These are phyloP conservation scores for Pelodytes ibericus DNA, from an alignment of 2,797 vertebrate species.

Conservation along the genomic window DNA sequence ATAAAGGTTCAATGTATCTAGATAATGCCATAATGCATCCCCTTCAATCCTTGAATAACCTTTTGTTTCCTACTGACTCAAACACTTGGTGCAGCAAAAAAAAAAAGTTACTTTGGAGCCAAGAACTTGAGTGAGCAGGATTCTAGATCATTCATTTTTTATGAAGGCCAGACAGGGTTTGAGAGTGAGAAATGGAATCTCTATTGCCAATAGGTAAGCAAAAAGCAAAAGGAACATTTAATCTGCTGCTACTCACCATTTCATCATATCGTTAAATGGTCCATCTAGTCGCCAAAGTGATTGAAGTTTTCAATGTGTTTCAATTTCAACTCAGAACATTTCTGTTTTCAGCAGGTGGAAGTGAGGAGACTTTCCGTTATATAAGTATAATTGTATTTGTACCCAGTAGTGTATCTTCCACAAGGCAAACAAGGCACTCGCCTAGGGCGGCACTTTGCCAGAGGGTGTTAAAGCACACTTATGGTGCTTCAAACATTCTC, in stretches of 20 bases:
- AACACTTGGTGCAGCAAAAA: neutral
- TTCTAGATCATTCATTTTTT: neutral
- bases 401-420: too few species aligned
- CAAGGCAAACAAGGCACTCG: too few species aligned
- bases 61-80: neutral
- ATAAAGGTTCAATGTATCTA: too few species aligned
- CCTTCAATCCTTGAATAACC: constrained; percentile 4
- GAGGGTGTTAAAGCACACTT: too few species aligned
- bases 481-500: too few species aligned
- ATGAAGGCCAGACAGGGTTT: neutral
- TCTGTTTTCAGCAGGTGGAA: too few species aligned
- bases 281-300: too few species aligned
- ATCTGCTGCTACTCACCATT: neutral
- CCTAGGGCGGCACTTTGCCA: too few species aligned
- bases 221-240: neutral
- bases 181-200: neutral
- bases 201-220: neutral
- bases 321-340: too few species aligned
- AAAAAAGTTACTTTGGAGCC: neutral
- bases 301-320: too few species aligned
- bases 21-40: neutral
- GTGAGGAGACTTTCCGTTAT: too few species aligned
- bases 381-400: too few species aligned
- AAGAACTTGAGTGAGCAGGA: constrained; percentile 1
- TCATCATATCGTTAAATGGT: neutral